A percentile compares a stretch with the other conserved stretches of the same genome.
phyloP scores from a whole-genome alignment of 1,140 invertebrate genomes.

The Bombus cullumanus region DNA sequence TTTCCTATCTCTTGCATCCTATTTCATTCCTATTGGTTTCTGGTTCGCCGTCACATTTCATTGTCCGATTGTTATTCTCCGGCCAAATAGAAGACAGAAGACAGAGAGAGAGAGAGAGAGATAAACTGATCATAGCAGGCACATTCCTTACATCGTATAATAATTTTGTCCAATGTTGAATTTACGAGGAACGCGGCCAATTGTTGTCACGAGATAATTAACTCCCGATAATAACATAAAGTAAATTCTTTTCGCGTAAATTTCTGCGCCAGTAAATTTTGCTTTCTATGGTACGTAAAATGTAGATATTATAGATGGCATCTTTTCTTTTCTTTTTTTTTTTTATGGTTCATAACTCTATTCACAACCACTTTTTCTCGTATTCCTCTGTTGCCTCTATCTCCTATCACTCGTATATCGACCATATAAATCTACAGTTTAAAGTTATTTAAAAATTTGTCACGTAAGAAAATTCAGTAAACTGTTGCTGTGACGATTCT shows the following conservation, averaged over 20 bases:
- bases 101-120: neutral
- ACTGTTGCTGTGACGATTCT: neutral
- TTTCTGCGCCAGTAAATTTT: neutral
- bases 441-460: neutral
- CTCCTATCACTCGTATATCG: too few species aligned
- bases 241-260: neutral
- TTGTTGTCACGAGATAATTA: neutral
- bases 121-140: neutral
- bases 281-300: neutral
- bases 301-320: too few species aligned
- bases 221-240: neutral
- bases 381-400: too few species aligned
- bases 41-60: too few species aligned
- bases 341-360: too few species aligned
- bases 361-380: too few species aligned
- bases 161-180: constrained; percentile 4
- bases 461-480: neutral
- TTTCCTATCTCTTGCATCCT: neutral
- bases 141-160: neutral
- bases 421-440: too few species aligned
- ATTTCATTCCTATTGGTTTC: neutral
- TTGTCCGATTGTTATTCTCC: neutral
- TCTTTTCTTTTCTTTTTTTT: neutral
- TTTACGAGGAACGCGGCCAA: neutral
- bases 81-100: too few species aligned